These are phyloP conservation scores for Glaucidium brasilianum DNA, from an alignment of 2,113 vertebrate genomes.

Conservation along the genomic window DNA sequence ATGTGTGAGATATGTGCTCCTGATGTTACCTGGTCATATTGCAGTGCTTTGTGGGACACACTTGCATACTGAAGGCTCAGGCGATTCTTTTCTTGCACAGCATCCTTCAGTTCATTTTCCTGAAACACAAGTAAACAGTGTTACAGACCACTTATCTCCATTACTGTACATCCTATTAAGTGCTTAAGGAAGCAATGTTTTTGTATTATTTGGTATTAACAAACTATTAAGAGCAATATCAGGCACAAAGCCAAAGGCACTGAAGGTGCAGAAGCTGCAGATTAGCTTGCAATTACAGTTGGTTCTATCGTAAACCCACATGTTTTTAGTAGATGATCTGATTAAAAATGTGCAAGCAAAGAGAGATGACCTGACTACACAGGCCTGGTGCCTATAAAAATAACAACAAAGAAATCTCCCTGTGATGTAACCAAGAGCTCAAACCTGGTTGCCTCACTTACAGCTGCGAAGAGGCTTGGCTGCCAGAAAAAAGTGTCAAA, in stretches of 20 bases:
- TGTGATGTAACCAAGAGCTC: not conserved
- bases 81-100: slow-evolving; percentile 70
- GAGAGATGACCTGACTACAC: not conserved
- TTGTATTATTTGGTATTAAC: slow-evolving; percentile 9
- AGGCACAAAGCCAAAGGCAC: not conserved
- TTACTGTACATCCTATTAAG: not conserved
- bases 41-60: slow-evolving; percentile 68
- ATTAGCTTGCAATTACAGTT: not conserved
- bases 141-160: not conserved
- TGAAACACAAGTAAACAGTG: slow-evolving; percentile 23
- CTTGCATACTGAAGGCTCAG: slow-evolving; percentile 79
- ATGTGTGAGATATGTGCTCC: not conserved
- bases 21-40: slow-evolving; percentile 82
- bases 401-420: not conserved
- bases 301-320: not conserved
- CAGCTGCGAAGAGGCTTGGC: not conserved
- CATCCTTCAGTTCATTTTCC: slow-evolving; percentile 86
- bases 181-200: not conserved
- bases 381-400: not conserved
- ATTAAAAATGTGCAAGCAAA: not conserved
- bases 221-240: not conserved
- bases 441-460: not conserved
- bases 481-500: not conserved
- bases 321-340: not conserved
- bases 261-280: slow-evolving; percentile 4